A percentile compares a stretch with the other conserved stretches of the same genome.
Evolutionary conservation across 1,140 invertebrate genomes (phyloP).

Genomic region (Charaxes varanes): DNA sequence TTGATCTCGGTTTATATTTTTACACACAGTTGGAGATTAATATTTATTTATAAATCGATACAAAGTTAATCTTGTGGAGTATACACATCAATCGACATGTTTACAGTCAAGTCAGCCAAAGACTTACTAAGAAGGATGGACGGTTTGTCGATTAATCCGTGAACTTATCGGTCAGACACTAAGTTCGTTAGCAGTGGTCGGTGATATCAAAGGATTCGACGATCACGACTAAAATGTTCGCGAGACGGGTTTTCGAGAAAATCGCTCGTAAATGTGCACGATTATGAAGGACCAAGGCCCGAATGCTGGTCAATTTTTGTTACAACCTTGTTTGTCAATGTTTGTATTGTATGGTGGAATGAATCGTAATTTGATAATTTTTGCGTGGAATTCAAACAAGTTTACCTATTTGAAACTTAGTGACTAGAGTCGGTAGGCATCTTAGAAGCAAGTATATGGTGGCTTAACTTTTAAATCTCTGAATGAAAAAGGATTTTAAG

Average conservation of each 20-base stretch:
- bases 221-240: constrained; percentile 57
- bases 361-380: no score
- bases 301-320: constrained; percentile 20
- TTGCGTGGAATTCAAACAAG: no score
- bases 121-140: constrained; percentile 39
- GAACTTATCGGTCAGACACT: constrained; percentile 43
- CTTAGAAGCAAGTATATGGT: no score
- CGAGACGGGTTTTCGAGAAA: constrained; percentile 51
- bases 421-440: no score
- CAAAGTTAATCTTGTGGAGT: constrained; percentile 23
- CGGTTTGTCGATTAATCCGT: constrained; percentile 52
- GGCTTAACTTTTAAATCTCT: no score
- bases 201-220: constrained; percentile 47
- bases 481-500: no score
- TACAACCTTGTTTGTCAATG: no score
- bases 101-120: constrained; percentile 24
- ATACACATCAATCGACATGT: constrained; percentile 22
- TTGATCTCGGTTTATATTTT: no score
- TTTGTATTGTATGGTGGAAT: no score
- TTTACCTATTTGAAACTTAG: no score
- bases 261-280: constrained; percentile 49
- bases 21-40: no score
- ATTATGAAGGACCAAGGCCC: constrained; percentile 32
- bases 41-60: constrained; percentile 18
- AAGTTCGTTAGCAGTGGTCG: constrained; percentile 54